phyloP scores from a whole-genome alignment of 2,797 vertebrate genomes.

The Parauchenoglanis punctatus region DNA sequence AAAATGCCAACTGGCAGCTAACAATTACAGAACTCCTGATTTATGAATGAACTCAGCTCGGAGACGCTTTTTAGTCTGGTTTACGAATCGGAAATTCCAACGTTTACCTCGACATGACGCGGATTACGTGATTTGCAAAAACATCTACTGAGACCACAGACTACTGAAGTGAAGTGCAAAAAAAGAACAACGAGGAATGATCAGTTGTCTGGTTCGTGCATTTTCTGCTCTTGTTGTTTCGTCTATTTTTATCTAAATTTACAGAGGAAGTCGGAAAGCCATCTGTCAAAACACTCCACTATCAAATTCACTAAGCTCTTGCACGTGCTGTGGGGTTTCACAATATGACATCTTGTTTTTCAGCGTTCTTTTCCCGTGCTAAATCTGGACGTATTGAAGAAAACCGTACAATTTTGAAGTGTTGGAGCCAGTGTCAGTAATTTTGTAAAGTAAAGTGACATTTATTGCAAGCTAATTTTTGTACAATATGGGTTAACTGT shows the following conservation, averaged over 20 bases:
- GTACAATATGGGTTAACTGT: not conserved
- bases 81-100: not conserved
- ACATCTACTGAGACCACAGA: not conserved
- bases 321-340: not conserved
- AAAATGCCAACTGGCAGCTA: not conserved
- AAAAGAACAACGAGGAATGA: not conserved
- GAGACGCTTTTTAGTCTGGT: not conserved
- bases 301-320: constrained; percentile 25
- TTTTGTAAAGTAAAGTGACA: not conserved
- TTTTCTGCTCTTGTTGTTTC: not conserved
- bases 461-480: not conserved
- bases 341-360: constrained; percentile 15
- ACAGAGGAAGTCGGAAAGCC: constrained; percentile 21
- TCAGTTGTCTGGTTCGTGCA: not conserved
- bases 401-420: not conserved
- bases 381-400: not conserved
- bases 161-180: not conserved
- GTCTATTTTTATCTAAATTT: constrained; percentile 22
- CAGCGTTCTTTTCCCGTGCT: not conserved
- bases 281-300: constrained; percentile 25
- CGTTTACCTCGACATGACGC: not conserved
- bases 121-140: not conserved
- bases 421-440: not conserved
- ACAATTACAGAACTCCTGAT: not conserved
- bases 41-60: not conserved